Evolutionary conservation across 1,140 invertebrate species (phyloP).

Genomic region (Rhyacophila brunnea): DNA sequence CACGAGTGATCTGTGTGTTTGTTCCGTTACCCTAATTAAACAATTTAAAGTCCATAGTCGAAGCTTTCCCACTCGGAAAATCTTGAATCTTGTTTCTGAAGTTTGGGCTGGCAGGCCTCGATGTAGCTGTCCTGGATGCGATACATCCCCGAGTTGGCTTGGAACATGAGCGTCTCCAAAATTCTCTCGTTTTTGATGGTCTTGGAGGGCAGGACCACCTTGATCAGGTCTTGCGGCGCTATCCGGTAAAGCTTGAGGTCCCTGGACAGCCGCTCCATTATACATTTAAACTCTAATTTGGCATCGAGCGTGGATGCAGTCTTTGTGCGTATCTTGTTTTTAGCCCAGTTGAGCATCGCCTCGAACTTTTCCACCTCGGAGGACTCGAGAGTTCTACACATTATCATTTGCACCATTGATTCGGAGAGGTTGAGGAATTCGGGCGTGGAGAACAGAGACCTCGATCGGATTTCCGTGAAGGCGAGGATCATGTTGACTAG

Average conservation of each 20-base stretch:
- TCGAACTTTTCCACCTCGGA: conserved; percentile 91
- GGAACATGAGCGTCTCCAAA: conserved; percentile 88
- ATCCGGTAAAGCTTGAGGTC: conserved; percentile 90
- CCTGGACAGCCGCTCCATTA: conserved; percentile 84
- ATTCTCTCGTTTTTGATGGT: conserved; percentile 92
- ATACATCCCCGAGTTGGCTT: conserved; percentile 91
- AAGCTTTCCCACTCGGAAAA: conserved; percentile 79
- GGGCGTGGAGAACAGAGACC: conserved; percentile 75
- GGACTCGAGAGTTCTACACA: conserved; percentile 82
- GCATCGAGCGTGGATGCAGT: conserved; percentile 76
- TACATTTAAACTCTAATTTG: conserved; percentile 86
- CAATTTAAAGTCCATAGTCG: conserved; percentile 65
- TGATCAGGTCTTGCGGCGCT: conserved; percentile 89
- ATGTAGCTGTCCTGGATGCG: conserved; percentile 84
- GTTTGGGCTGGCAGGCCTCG: conserved; percentile 80
- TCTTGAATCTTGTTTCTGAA: conserved; percentile 84
- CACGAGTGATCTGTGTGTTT: too few relatives aligned
- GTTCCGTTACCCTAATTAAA: conserved; percentile 27
- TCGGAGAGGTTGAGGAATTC: conserved; percentile 88
- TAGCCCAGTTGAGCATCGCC: conserved; percentile 88
- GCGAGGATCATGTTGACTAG: conserved; percentile 92
- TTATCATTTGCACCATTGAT: conserved; percentile 93
- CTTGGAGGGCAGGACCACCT: conserved; percentile 88
- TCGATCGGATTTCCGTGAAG: conserved; percentile 83
- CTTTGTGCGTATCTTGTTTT: conserved; percentile 76